phyloP scores from a whole-genome alignment of 2,113 vertebrate species.

The Smithornis capensis region DNA sequence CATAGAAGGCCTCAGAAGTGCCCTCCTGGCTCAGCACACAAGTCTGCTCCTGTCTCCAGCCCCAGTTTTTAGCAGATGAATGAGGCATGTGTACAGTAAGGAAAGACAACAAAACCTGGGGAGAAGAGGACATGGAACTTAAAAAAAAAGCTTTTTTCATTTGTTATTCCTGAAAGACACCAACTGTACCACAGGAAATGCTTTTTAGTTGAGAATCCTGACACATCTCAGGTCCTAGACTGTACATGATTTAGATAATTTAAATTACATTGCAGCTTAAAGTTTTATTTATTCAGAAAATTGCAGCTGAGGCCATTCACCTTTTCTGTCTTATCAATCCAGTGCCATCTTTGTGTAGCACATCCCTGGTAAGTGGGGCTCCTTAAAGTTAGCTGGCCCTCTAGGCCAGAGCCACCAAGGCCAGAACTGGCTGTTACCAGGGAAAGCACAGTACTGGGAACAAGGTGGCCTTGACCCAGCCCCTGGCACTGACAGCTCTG shows the following conservation, averaged over 20 bases:
- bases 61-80: background rate
- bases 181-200: background rate
- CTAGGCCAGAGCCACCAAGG: background rate
- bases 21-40: background rate
- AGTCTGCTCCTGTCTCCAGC: background rate
- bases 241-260: background rate
- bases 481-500: background rate
- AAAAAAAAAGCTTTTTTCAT: background rate
- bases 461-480: background rate
- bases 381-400: background rate
- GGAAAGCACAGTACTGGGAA: background rate
- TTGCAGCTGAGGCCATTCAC: background rate
- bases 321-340: background rate
- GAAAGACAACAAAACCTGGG: background rate
- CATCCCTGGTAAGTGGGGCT: background rate
- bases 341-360: background rate
- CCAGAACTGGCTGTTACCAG: background rate
- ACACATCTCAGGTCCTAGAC: background rate
- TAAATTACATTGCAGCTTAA: background rate
- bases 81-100: background rate
- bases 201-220: background rate
- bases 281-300: background rate
- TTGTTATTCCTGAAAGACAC: background rate
- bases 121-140: background rate
- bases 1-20: background rate